These are phyloP conservation scores for Trachelus stipa DNA, from an alignment of 2,888 invertebrate genomes.

Conservation along the genomic window DNA sequence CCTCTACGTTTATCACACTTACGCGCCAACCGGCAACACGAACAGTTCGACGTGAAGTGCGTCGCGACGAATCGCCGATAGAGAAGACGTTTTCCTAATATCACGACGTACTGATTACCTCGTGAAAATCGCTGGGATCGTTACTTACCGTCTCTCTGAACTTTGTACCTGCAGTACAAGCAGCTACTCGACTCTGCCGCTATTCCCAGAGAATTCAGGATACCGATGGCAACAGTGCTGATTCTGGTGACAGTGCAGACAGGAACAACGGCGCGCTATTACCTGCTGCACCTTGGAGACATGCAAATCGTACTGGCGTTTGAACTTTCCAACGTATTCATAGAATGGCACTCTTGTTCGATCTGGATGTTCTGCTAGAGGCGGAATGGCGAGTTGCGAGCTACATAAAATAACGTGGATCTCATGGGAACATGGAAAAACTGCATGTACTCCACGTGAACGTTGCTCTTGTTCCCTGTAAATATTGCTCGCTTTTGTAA, in stretches of 20 bases:
- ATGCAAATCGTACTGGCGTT: constrained; percentile 49
- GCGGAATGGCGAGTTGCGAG: constrained; percentile 35
- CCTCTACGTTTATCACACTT: constrained; percentile 36
- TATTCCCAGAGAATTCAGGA: background rate
- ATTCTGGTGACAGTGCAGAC: background rate
- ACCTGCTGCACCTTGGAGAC: constrained; percentile 25
- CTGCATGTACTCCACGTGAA: background rate
- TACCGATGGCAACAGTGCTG: background rate
- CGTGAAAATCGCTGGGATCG: background rate
- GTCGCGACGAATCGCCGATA: constrained; percentile 47
- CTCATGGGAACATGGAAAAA: constrained; percentile 28
- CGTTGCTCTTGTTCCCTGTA: background rate
- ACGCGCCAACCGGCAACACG: constrained; percentile 45
- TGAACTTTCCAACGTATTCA: constrained; percentile 54
- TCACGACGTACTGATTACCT: background rate
- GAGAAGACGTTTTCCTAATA: background rate
- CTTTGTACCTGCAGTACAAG: background rate
- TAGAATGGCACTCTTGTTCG: constrained; percentile 36
- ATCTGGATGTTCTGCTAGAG: background rate
- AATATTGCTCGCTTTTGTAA: background rate
- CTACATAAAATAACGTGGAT: constrained; percentile 47
- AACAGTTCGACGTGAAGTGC: constrained; percentile 54
- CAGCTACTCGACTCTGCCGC: background rate
- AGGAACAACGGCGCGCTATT: background rate
- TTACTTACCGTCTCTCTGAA: background rate